Evolutionary conservation across 2,113 vertebrate genomes (phyloP), one percentile per base, ranked within the genome.

Genomic region (Struthidea cinerea): DNA sequence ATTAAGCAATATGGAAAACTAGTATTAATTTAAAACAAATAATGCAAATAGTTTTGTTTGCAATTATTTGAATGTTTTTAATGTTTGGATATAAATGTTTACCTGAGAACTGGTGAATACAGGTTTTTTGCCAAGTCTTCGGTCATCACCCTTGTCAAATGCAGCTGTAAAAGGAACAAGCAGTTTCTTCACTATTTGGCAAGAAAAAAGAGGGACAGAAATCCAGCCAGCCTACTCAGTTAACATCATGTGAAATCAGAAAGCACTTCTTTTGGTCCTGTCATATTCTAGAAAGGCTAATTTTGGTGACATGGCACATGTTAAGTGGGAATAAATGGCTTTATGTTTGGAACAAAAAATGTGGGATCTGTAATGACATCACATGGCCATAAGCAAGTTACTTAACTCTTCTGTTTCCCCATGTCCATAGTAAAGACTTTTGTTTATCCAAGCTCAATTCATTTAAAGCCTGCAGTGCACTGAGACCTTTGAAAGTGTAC

Each of bases 101-200:
- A 99, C 99, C 99, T 99, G 98, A 90, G 99, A 99, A 97, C 99
- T 99, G 87, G 97, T 98, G 97, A 99, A 99, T 77, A 99, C 91
- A 70, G 98, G 99, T 95, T 99, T 99, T 98, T 99, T 99, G 87
- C 98, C 97, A 94, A 99, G 99, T 97, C 98, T 98, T 97, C 98
- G 98, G 95, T 98, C 98, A 98, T 99, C 99, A 82, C 99, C 99
- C 96, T 98, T 99, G 98, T 99, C 99, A 98, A 99, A 98, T 93
- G 99, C 99, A 97, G 98, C 99, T 99, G 97, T 60, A 93, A 91
- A 92, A 97, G 73, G 80, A 97, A 94, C 74, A 95, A 82, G 94
- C 53, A 78, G 39, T 94, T 96, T 94, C 90, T 96, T 88, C 69
- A 89, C 64, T 94, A 67, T 74, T 63, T 92, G 84, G 70, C 42